Base-by-base conservation (phyloP, 1,140 invertebrate species). In the Portunus trituberculatus region DNA sequence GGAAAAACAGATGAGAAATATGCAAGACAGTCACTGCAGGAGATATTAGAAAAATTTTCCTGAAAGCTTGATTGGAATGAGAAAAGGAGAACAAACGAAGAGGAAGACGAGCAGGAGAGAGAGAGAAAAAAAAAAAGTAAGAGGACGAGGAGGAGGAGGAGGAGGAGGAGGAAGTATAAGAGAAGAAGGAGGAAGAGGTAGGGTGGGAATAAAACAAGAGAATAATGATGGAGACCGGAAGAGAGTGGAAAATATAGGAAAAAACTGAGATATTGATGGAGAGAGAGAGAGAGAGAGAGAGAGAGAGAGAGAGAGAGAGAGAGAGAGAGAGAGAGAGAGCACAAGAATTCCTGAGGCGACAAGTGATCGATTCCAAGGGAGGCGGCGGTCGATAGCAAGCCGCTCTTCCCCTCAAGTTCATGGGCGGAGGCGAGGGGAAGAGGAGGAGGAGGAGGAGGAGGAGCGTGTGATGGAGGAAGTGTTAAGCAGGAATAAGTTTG, bases 221-320 rank as follows among this genome's bases (percentile, higher is more conserved):
- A 39, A 39, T 39, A 6, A 39, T 39, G 39, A 39, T 39, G 39
- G 39, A 39, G 39, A 39, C 39, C 39, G 6, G 39, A 39, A 39
- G 6, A 39, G 2, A 25, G 31, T 0, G 25, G 14, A 46, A 29
- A 46, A 91, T 12, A 28, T 32, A 93, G 84, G 84, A 46, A 86
- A 67, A 46, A 32, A 20, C 29, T 31, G 82, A 8, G 76, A 8
- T 28, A 25, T n/a, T n/a, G 14, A 28, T 20, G 48, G 91, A 28
- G 29, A 48, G 67, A 45, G 91, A 92, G 83, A 90, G 86, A 89
- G 88, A 87, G 88, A 95, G 88, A 91, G 82, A 91, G 52, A 95
- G 48, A 95, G 88, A 91, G 88, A 95, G 93, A 95, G 83, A 94
- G 84, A 93, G 93, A 83, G 89, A 93, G 89, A 87, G 94, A 67